A percentile compares a stretch with the other conserved stretches of the same genome.
These are phyloP conservation scores for Rhincodon typus DNA, from an alignment of 2,797 vertebrate species.

Conservation along the genomic window DNA sequence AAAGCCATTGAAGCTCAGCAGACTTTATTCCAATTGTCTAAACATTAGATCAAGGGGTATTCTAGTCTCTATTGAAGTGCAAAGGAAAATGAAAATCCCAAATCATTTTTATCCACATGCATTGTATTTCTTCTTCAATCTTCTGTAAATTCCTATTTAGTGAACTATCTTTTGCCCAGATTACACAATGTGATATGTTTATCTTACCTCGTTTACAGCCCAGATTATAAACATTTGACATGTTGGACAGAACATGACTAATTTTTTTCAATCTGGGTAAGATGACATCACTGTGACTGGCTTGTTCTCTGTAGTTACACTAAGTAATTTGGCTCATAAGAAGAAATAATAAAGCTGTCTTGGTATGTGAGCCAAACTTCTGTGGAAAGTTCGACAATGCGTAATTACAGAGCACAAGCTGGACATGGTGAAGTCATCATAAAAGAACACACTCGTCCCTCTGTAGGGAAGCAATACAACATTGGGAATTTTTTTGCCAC, in stretches of 20 bases:
- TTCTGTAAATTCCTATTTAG: neutral
- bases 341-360: constrained; percentile 36
- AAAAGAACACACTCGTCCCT: neutral
- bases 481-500: neutral
- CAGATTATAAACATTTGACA: constrained; percentile 37
- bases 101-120: neutral
- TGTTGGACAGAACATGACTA: constrained; percentile 35
- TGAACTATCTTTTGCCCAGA: constrained; percentile 24
- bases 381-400: constrained; percentile 33
- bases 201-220: constrained; percentile 27
- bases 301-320: constrained; percentile 4
- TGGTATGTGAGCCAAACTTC: constrained; percentile 26
- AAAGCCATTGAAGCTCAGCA: neutral
- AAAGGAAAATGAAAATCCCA: neutral
- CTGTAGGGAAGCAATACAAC: neutral
- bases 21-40: neutral
- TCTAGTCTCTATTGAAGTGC: neutral
- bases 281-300: constrained; percentile 34
- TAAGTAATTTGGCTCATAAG: constrained; percentile 37
- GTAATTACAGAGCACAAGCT: neutral
- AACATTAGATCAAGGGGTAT: neutral
- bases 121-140: neutral
- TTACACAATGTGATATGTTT: constrained; percentile 12
- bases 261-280: constrained; percentile 37
- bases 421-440: constrained; percentile 32